Percentiles rank a stretch among this genome's conserved stretches.
Evolutionary conservation across 2,113 vertebrate genomes (phyloP).

Genomic region (Formicarius rufipectus): DNA sequence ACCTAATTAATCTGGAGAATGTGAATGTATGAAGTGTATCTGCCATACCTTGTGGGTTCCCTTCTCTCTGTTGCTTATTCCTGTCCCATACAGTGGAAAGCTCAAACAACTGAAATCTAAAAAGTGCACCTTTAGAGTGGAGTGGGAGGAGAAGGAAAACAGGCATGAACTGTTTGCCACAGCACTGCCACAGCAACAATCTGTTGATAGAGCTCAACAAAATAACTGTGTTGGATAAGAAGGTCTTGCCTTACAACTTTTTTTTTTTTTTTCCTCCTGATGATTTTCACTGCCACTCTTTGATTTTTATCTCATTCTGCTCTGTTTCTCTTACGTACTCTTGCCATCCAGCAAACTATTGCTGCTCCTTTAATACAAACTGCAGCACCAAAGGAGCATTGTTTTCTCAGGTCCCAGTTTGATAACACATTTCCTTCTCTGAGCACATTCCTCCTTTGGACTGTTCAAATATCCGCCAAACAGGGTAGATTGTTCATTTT

Average conservation of each 20-base stretch:
- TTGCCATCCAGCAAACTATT: not conserved
- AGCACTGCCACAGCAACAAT: not conserved
- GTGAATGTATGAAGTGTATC: not conserved
- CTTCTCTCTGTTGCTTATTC: not conserved
- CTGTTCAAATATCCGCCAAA: not conserved
- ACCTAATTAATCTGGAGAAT: not conserved
- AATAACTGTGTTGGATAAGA: not conserved
- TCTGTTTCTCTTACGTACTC: not conserved
- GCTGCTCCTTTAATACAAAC: not conserved
- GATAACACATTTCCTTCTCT: not conserved
- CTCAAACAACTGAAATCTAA: not conserved
- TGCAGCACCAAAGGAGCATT: not conserved
- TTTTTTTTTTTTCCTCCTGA: rapidly evolving
- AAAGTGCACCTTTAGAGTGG: not conserved
- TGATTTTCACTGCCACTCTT: not conserved
- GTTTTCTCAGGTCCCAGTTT: not conserved
- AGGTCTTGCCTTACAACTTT: not conserved
- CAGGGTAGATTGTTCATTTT: not conserved
- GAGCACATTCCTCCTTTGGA: not conserved
- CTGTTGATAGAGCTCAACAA: not conserved
- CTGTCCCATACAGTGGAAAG: not conserved
- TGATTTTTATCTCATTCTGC: not conserved
- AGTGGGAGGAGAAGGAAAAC: not conserved
- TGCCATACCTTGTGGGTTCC: not conserved
- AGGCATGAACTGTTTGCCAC: not conserved